Conservation (phyloP, 1,140 invertebrate species). For the Archivesica marissinica region DNA sequence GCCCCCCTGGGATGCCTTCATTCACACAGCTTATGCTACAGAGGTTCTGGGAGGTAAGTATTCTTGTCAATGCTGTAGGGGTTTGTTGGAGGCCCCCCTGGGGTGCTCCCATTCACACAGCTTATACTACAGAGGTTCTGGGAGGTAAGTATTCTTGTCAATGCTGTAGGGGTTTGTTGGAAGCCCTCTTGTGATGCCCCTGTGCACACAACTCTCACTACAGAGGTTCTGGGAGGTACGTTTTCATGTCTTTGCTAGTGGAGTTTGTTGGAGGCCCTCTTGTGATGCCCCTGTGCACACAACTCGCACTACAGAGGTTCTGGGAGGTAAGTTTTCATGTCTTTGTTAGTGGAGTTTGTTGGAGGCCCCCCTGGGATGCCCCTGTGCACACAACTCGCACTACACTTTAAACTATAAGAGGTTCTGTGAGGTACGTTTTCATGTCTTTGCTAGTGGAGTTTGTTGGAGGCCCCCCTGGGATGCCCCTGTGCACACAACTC, state of each 20-base stretch:
- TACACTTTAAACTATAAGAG: too few species aligned
- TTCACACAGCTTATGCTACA: constrained; percentile 94
- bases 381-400: constrained; percentile 94
- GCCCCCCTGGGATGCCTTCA: constrained; percentile 91
- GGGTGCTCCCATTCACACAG: constrained; percentile 94
- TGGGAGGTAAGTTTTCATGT: too few species aligned
- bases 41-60: constrained; percentile 94
- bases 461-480: too few species aligned
- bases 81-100: constrained; percentile 87
- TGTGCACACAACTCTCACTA: constrained; percentile 94
- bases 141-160: constrained; percentile 89
- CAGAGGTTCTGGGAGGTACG: too few species aligned
- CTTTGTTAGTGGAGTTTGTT: constrained; percentile 84
- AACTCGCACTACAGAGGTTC: constrained; percentile 93
- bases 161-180: constrained; percentile 84
- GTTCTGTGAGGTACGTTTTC: too few species aligned
- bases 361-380: constrained; percentile 90
- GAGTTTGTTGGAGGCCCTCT: constrained; percentile 87
- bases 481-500: too few species aligned
- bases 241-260: constrained; percentile 87
- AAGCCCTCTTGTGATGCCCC: constrained; percentile 91
- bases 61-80: constrained; percentile 87
- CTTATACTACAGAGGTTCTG: constrained; percentile 93
- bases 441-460: too few species aligned
- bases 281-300: constrained; percentile 94